Conservation (phyloP, 2,888 invertebrate species). For the Pogonocherus hispidulus region DNA sequence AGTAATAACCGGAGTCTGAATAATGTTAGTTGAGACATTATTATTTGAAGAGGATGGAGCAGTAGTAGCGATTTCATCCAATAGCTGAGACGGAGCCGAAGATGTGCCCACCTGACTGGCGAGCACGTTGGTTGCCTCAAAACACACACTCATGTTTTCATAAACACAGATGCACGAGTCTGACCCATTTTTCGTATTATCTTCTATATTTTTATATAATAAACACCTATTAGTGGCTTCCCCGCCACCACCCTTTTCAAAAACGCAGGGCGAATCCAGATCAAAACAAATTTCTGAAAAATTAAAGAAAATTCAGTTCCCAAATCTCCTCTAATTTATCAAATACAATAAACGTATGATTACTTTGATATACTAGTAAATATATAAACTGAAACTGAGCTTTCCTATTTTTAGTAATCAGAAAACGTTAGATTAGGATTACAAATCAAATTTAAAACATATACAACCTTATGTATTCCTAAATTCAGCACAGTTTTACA, state of each 20-base stretch:
- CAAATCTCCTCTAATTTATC: not conserved
- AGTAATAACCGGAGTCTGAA: constrained; percentile 37
- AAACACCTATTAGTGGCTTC: constrained; percentile 46
- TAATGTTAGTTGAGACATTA: constrained; percentile 26
- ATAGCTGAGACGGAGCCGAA: constrained; percentile 39
- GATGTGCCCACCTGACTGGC: constrained; percentile 57
- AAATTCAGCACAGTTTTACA: not conserved
- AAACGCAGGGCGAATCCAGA: constrained; percentile 60
- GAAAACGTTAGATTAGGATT: too few relatives aligned
- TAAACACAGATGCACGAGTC: constrained; percentile 43
- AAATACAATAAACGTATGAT: not conserved
- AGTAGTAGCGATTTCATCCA: constrained; percentile 33
- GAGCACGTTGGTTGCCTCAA: constrained; percentile 61
- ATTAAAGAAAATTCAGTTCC: constrained; percentile 17
- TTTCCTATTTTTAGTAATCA: too few relatives aligned
- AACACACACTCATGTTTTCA: constrained; percentile 66
- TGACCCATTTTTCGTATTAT: constrained; percentile 51
- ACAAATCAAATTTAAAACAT: too few relatives aligned
- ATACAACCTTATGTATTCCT: too few relatives aligned
- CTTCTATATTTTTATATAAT: constrained; percentile 19
- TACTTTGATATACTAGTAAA: constrained; percentile 5
- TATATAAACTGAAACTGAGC: not conserved
- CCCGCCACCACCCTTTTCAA: constrained; percentile 62
- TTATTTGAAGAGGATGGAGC: constrained; percentile 21
- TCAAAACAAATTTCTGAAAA: constrained; percentile 57